Evolutionary conservation across 2,797 vertebrate species (phyloP).

Genomic region (Cirrhinus mrigala): DNA sequence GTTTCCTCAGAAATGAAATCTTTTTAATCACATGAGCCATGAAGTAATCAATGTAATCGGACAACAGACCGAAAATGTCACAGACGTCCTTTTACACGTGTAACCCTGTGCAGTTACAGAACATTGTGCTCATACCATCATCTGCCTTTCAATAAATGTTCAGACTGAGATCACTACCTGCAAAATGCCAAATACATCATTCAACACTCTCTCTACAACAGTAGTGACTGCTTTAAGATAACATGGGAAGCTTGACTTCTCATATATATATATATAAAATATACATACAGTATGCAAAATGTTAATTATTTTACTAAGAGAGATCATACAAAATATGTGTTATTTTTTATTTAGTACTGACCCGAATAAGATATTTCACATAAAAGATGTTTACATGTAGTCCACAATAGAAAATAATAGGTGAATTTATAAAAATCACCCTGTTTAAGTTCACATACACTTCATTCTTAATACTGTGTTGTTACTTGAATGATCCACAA

Average conservation of each 20-base stretch:
- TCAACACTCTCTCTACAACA: neutral
- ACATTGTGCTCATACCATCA: neutral
- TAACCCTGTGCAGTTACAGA: conserved; percentile 9
- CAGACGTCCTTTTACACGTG: neutral
- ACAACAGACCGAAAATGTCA: conserved; percentile 10
- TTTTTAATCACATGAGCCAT: conserved; percentile 19
- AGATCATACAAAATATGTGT: too few relatives aligned
- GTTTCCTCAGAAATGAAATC: conserved; percentile 17
- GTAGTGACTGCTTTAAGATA: neutral
- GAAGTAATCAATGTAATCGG: conserved; percentile 19
- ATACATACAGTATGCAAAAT: neutral
- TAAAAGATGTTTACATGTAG: too few relatives aligned
- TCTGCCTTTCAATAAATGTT: conserved; percentile 3
- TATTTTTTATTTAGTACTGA: too few relatives aligned
- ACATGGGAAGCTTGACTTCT: neutral
- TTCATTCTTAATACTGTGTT: too few relatives aligned
- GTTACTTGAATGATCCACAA: too few relatives aligned
- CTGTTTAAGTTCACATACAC: too few relatives aligned
- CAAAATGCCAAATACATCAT: neutral
- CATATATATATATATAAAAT: neutral
- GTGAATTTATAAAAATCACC: too few relatives aligned
- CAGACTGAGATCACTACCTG: neutral
- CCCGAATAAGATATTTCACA: too few relatives aligned
- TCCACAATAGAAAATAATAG: too few relatives aligned
- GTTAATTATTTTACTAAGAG: too few relatives aligned